Percentiles rank a stretch among this genome's conserved stretches.
phyloP scores from a whole-genome alignment of 2,888 invertebrate species.

The Liodrosophila aerea region DNA sequence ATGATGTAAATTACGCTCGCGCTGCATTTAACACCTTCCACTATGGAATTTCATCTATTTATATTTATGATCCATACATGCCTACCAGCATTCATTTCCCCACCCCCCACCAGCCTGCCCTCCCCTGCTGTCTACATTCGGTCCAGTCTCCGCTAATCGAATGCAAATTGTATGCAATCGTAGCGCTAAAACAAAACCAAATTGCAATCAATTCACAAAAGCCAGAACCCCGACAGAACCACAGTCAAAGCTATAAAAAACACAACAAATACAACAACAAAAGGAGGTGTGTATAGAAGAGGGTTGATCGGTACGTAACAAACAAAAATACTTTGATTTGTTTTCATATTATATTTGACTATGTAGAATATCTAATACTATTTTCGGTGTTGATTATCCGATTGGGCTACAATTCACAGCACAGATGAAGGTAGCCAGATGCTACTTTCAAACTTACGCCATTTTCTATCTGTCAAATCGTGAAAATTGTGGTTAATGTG shows the following conservation, averaged over 20 bases:
- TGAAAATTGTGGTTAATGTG: too few species aligned
- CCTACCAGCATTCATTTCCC: conserved; percentile 19
- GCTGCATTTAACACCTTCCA: conserved; percentile 74
- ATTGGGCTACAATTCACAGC: too few species aligned
- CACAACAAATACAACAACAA: neutral
- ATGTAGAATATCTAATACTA: too few species aligned
- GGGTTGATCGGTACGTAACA: too few species aligned
- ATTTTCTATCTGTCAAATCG: too few species aligned
- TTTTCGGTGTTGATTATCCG: too few species aligned
- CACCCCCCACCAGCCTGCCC: neutral
- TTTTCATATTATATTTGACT: too few species aligned
- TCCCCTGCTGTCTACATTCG: neutral
- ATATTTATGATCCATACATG: conserved; percentile 52
- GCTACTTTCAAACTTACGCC: too few species aligned
- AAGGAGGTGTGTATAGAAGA: too few species aligned
- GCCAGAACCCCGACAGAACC: neutral
- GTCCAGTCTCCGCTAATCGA: conserved; percentile 38
- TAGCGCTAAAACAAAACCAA: conserved; percentile 52
- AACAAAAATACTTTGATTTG: too few species aligned
- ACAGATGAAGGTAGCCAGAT: too few species aligned
- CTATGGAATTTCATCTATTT: conserved; percentile 74
- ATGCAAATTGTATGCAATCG: conserved; percentile 71
- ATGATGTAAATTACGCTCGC: conserved; percentile 79
- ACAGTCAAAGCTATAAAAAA: conserved; percentile 15
- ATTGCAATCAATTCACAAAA: conserved; percentile 23